phyloP scores from a whole-genome alignment of 1,140 invertebrate species.

The Oncopodura yosiiana region DNA sequence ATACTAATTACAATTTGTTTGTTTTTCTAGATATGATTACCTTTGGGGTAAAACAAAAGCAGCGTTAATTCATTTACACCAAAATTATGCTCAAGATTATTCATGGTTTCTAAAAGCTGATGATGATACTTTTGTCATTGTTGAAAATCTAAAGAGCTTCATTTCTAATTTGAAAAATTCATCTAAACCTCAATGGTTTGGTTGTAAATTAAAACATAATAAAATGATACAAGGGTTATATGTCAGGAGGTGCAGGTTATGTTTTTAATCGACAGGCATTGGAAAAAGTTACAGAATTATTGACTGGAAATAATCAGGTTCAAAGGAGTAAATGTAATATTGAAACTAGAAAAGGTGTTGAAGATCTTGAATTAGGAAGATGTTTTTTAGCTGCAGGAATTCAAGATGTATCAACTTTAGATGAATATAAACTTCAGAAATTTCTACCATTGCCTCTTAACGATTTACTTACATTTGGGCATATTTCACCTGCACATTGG shows the following conservation, averaged over 20 bases:
- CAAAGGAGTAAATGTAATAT: constrained; percentile 4
- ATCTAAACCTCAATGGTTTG: constrained; percentile 16
- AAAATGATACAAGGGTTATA: constrained; percentile 32
- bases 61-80: constrained; percentile 14
- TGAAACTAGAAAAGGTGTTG: constrained; percentile 15
- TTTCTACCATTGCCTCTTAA: constrained; percentile 27
- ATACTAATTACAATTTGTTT: no score
- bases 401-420: constrained; percentile 9
- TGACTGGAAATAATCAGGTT: neutral
- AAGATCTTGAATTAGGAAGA: constrained; percentile 33
- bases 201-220: constrained; percentile 29
- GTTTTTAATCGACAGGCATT: constrained; percentile 39
- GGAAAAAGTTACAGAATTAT: neutral
- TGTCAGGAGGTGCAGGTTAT: constrained; percentile 39
- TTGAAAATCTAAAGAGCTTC: constrained; percentile 43
- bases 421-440: constrained; percentile 16
- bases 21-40: constrained; percentile 20
- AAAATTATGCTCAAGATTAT: constrained; percentile 21
- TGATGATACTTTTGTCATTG: constrained; percentile 44
- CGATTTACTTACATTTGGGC: constrained; percentile 8
- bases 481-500: constrained; percentile 28
- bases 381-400: constrained; percentile 25
- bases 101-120: constrained; percentile 44
- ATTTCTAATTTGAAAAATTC: constrained; percentile 23
- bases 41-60: constrained; percentile 33